Conservation (phyloP, 2,888 invertebrate species). For the Platynereis dumerilii region DNA sequence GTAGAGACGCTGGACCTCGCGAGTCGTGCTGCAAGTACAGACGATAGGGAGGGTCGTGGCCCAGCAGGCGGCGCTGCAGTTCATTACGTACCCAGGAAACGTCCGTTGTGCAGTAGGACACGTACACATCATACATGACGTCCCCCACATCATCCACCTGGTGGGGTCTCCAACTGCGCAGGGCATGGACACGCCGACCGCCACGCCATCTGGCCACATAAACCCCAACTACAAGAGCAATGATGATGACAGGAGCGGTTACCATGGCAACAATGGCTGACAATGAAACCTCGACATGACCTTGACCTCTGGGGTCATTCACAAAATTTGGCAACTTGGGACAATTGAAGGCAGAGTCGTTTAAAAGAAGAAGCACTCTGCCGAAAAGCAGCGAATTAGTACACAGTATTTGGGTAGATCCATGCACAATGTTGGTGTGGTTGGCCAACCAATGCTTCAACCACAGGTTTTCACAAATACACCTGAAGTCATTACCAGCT, state of each 20-base stretch:
- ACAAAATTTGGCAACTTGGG: not conserved
- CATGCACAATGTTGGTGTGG: constrained; percentile 13
- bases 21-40: constrained; percentile 14
- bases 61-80: constrained; percentile 9
- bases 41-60: constrained; percentile 14
- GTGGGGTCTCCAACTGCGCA: constrained; percentile 13
- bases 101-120: constrained; percentile 15
- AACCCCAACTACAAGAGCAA: constrained; percentile 5
- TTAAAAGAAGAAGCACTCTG: constrained; percentile 11
- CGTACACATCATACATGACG: constrained; percentile 12
- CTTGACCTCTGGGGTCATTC: not conserved
- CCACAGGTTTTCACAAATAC: constrained; percentile 22
- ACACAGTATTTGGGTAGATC: constrained; percentile 11
- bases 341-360: constrained; percentile 19
- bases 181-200: constrained; percentile 5
- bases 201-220: constrained; percentile 4
- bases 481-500: constrained; percentile 10
- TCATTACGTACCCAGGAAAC: constrained; percentile 17
- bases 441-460: constrained; percentile 17
- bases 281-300: not conserved
- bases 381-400: constrained; percentile 1
- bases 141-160: constrained; percentile 15
- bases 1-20: constrained; percentile 17
- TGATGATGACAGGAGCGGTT: not conserved
- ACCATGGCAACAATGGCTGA: constrained; percentile 5